phyloP scores from a whole-genome alignment of 1,140 invertebrate genomes.

The Heliconius hermathena region DNA sequence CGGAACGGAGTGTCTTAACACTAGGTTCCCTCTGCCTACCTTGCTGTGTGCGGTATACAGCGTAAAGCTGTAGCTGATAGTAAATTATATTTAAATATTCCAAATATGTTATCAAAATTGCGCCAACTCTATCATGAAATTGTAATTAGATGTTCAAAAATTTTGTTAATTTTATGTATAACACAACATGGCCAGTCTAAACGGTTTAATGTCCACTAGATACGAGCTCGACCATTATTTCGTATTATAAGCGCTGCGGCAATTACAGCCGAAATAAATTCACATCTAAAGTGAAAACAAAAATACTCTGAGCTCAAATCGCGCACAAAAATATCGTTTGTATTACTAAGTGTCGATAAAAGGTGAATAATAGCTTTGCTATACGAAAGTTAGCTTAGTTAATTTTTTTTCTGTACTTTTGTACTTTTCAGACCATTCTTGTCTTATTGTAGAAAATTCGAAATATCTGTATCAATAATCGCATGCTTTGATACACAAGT shows the following conservation, averaged over 20 bases:
- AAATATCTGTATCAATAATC: too few relatives aligned
- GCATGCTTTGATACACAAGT: too few relatives aligned
- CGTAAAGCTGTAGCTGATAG: too few relatives aligned
- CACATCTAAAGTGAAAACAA: constrained; percentile 42
- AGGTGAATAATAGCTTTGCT: background rate
- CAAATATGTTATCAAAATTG: background rate
- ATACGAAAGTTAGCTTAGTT: too few relatives aligned
- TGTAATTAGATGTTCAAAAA: background rate
- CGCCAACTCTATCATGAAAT: background rate
- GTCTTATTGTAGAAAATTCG: too few relatives aligned
- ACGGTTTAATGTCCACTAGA: constrained; percentile 41
- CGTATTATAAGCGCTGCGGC: constrained; percentile 45
- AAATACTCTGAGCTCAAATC: constrained; percentile 26
- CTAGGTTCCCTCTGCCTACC: too few relatives aligned
- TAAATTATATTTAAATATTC: constrained; percentile 8
- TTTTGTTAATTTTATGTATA: constrained; percentile 36
- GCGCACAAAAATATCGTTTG: constrained; percentile 2
- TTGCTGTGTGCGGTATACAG: too few relatives aligned
- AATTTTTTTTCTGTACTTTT: too few relatives aligned
- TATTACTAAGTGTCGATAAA: constrained; percentile 9
- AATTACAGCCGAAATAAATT: constrained; percentile 51
- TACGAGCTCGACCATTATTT: constrained; percentile 42
- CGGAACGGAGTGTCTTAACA: too few relatives aligned
- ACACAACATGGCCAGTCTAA: constrained; percentile 43
- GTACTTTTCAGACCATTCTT: too few relatives aligned